Evolutionary conservation across 2,797 vertebrate genomes (phyloP), one percentile per base, ranked within the genome.

Genomic region (Ctenosaura bakeri): DNA sequence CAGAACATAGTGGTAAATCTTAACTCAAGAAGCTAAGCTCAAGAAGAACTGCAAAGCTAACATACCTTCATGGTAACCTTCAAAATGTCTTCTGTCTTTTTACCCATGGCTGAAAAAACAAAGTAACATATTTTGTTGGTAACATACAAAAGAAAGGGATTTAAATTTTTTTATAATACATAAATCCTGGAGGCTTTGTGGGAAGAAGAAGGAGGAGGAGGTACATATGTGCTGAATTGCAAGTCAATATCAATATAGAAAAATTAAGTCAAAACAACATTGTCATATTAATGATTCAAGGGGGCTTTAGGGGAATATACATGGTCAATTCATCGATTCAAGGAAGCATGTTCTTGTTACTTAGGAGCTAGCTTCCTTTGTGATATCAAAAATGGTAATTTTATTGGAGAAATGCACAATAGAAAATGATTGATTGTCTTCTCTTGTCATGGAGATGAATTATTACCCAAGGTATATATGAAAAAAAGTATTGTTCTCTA

Each of bases 371-470:
- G 59, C n/a, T 94, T 96, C 93, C 90, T 95, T 97, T 96, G 94
- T 96, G 94, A 91, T 88, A 95, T 94, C 90, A 94, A 92, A 89
- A 96, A 96, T 87, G 90, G 92, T 88, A 95, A 97, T 96, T 97
- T 96, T 94, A 96, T 96, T 92, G 79, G 35, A 93, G 89, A 95
- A 95, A 95, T 94, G 42, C 90, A 96, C 91, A 96, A 94, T 86
- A 92, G 93, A 95, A 96, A 87, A 96, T 96, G 95, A 96, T 94
- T 97, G 95, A 96, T 96, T 97, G 85, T 95, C 92, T 95, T 91
- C 89, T 94, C 97, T 97, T 97, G 93, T 97, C 89, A 95, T 96
- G 95, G 96, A 96, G 93, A 97, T 97, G 91, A 96, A 97, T 96
- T 97, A 94, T 93, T 94, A 89, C 85, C 88, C 92, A 97, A 94